A percentile compares a stretch with the other conserved stretches of the same genome.
Evolutionary conservation across 2,888 invertebrate genomes (phyloP).

Genomic region (Cryptocephalus moraei): DNA sequence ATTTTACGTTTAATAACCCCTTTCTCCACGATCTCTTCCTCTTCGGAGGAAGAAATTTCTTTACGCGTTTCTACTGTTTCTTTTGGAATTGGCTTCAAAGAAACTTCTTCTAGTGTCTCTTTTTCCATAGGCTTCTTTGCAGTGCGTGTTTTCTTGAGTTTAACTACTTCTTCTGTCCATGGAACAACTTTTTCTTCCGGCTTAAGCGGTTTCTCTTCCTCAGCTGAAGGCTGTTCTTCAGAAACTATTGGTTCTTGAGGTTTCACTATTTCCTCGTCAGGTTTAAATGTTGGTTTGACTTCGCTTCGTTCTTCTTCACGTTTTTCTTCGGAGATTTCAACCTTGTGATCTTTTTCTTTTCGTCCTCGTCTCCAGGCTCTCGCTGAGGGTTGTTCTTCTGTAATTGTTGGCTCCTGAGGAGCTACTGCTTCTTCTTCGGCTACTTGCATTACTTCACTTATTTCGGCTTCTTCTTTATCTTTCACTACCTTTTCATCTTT

Average conservation of each 20-base stretch:
- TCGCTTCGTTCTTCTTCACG: slow-evolving; percentile 9
- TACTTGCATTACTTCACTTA: slow-evolving; percentile 2
- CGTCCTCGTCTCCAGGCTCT: slow-evolving; percentile 1
- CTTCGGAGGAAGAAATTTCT: slow-evolving; percentile 4
- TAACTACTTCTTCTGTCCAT: slow-evolving; percentile 11
- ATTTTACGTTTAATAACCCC: slow-evolving; percentile 16
- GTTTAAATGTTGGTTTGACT: neutral
- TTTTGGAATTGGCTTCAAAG: slow-evolving; percentile 27
- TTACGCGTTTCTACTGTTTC: slow-evolving; percentile 3
- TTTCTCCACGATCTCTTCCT: slow-evolving; percentile 6
- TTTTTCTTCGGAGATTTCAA: slow-evolving; percentile 3
- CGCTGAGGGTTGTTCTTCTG: neutral
- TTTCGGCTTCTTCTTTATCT: slow-evolving; percentile 15
- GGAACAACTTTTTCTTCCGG: slow-evolving; percentile 17
- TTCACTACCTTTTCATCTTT: slow-evolving; percentile 28
- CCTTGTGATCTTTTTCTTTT: slow-evolving; percentile 3
- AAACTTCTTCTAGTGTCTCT: slow-evolving; percentile 26
- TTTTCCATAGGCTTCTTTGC: slow-evolving; percentile 20
- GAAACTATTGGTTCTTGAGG: neutral
- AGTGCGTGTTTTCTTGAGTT: slow-evolving; percentile 3
- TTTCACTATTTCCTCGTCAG: slow-evolving; percentile 7
- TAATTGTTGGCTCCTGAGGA: neutral
- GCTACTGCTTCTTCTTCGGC: neutral
- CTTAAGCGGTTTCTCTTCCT: slow-evolving; percentile 5
- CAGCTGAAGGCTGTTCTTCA: neutral